Base-by-base conservation (phyloP, 2,797 vertebrate species). In the Phrynocephalus guinanensis region DNA sequence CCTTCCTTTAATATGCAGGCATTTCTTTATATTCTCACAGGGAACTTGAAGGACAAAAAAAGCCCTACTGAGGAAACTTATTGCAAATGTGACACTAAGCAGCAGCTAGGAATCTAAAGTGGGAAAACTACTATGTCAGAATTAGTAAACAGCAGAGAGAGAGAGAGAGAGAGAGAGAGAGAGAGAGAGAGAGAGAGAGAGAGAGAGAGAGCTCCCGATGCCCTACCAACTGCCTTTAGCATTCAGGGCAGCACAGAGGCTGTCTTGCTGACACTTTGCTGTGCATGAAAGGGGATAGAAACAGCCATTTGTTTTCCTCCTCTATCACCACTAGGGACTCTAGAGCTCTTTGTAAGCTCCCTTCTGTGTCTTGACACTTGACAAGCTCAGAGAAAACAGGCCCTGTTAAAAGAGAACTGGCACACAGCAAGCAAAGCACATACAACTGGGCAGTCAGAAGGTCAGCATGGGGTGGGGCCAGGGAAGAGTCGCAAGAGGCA, bases 1-100 rank as follows among this genome's bases (percentile, higher is more conserved):
- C 60, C 52, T 84, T 92, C 70, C 68, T 87, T 79, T 28, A 73
- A 89, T 78, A 87, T 10, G 66, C 87, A 91, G 77, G 30, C 6
- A 18, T 38, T 82, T 83, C 50, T 91, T 91, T 56, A 80, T 24
- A 33, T 6, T 80, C 56, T 73, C 0, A 70, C 28, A 73, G 56
- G 52, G 63, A 72, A 80, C 76, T 0, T 78, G 38, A 82, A 50
- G 75, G 5, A 6, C 8, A 82, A 83, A 70, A 38, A 82, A 83
- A 38, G 84, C n/a, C 87, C 66, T 83, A 18, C 78, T 87, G 87
- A 87, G 63, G 83, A 85, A 63, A 73, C n/a, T 87, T 85, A 79
- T 52, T 70, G 66, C 79, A 71, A 91, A 82, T 0, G 2, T 73
- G 86, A 85, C 83, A 80, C 77, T 86, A 38, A 91, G 5, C 79